These are phyloP conservation scores for Desmodus rotundus DNA, from an alignment of 2,113 vertebrate species.

Conservation along the genomic window DNA sequence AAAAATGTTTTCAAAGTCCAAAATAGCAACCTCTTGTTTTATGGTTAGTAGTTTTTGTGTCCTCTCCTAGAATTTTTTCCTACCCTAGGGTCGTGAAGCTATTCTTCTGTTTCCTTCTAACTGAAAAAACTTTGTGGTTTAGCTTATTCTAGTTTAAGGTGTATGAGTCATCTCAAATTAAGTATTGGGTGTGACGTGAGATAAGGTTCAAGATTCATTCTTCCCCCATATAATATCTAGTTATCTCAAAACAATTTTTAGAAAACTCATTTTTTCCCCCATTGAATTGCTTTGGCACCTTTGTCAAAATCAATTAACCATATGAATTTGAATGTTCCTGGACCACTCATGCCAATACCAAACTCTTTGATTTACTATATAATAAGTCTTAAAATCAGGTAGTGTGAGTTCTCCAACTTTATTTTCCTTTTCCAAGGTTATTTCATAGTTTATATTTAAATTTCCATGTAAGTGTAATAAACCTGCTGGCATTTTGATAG, in stretches of 20 bases:
- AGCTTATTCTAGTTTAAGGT: background rate
- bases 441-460: background rate
- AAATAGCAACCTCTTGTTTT: background rate
- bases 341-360: background rate
- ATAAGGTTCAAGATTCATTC: background rate
- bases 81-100: background rate
- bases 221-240: background rate
- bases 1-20: background rate
- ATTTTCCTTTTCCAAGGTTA: conserved; percentile 8
- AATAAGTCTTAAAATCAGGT: background rate
- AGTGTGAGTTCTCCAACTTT: background rate
- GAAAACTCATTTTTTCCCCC: background rate
- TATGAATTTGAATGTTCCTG: background rate
- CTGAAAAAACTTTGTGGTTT: background rate
- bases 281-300: background rate
- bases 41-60: background rate
- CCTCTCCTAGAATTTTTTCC: background rate
- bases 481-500: background rate
- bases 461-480: background rate
- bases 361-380: background rate
- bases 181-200: background rate
- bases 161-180: background rate
- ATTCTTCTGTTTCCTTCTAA: background rate
- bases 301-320: background rate
- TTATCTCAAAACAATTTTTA: background rate